Conservation (phyloP, 2,797 vertebrate species). For the Pachyuromys duprasi region DNA sequence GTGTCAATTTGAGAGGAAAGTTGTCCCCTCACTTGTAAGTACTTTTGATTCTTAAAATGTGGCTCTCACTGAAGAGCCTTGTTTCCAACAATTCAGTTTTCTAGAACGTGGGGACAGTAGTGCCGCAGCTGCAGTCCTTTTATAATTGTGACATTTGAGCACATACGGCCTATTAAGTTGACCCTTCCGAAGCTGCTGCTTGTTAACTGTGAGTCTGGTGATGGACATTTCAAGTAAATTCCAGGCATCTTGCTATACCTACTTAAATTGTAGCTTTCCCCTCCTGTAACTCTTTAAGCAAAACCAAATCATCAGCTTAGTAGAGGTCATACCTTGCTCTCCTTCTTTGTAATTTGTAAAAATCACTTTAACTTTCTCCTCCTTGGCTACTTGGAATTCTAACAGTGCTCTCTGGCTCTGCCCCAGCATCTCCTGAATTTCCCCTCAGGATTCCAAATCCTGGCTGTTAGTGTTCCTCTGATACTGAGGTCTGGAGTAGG, state of each 20-base stretch:
- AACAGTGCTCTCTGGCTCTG: not conserved
- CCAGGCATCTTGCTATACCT: not conserved
- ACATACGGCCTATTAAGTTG: not conserved
- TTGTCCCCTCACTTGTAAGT: not conserved
- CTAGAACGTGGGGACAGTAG: not conserved
- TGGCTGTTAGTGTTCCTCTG: not conserved
- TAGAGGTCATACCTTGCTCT: not conserved
- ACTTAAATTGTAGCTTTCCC: not conserved
- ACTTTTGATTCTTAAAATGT: not conserved
- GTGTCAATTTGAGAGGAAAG: not conserved
- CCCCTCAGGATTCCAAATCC: not conserved
- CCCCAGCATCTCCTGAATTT: not conserved
- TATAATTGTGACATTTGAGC: not conserved
- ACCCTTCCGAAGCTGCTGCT: slow-evolving; percentile 22
- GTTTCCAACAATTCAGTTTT: not conserved
- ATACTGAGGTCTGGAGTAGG: not conserved
- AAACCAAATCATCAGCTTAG: not conserved
- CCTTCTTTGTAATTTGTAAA: not conserved
- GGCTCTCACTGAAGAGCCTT: not conserved
- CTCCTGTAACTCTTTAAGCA: not conserved
- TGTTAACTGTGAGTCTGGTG: not conserved
- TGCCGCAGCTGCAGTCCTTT: not conserved
- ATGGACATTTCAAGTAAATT: not conserved
- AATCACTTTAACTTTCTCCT: not conserved
- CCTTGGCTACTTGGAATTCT: not conserved